phyloP scores from a whole-genome alignment of 1,140 invertebrate species.

The Bombus pyrosoma region DNA sequence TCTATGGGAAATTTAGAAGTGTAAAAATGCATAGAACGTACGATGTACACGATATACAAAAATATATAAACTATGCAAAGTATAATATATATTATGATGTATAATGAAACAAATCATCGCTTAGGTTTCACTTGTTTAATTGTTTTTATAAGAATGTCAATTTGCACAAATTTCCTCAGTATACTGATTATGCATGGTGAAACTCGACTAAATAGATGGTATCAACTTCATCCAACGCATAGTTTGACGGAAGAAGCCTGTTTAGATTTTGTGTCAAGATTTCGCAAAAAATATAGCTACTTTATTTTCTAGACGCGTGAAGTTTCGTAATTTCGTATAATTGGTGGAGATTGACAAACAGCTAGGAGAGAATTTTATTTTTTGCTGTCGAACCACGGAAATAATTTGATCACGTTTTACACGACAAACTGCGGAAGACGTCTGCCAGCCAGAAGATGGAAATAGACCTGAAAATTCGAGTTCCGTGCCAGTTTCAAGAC shows the following conservation, averaged over 20 bases:
- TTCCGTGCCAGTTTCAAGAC: constrained; percentile 59
- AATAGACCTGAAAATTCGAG: constrained; percentile 49
- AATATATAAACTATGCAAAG: background rate
- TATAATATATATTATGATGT: background rate
- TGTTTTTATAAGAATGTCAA: background rate
- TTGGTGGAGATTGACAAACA: background rate
- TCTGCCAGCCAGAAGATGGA: constrained; percentile 36
- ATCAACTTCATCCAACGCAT: background rate
- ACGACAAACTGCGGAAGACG: constrained; percentile 21
- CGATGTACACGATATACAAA: background rate
- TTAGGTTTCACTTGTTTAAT: too few relatives aligned
- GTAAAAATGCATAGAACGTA: background rate
- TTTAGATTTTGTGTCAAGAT: background rate
- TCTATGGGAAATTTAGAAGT: background rate
- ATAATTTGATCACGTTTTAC: constrained; percentile 33
- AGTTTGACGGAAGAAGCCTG: background rate
- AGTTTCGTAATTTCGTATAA: background rate
- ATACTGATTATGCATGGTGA: background rate
- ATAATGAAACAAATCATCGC: background rate
- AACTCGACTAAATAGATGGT: background rate
- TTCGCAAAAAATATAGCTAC: too few relatives aligned
- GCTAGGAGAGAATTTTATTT: background rate
- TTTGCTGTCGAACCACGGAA: background rate
- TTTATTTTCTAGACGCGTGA: background rate
- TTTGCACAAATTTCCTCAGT: background rate